Conservation (phyloP, 2,888 invertebrate species). For the Scaptomyza caliginosa region DNA sequence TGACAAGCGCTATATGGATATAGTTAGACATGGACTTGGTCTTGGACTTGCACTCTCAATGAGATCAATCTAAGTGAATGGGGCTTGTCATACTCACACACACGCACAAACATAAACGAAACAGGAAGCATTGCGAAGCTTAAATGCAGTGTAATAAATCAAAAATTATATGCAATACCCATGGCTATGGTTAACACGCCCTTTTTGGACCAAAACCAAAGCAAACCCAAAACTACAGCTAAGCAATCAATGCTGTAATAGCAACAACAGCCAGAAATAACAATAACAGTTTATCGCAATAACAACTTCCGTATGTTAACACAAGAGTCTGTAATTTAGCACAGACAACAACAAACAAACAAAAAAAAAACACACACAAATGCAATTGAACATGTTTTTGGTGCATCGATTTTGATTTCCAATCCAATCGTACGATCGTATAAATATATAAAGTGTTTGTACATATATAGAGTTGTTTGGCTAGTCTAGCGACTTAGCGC, state of each 20-base stretch:
- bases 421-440: neutral
- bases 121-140: slow-evolving; percentile 63
- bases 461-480: slow-evolving; percentile 20
- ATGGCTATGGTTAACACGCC: slow-evolving; percentile 63
- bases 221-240: slow-evolving; percentile 24
- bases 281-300: slow-evolving; percentile 15
- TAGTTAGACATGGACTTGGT: neutral
- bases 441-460: neutral
- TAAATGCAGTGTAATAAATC: slow-evolving; percentile 61
- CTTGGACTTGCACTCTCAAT: slow-evolving; percentile 42
- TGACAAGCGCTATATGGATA: slow-evolving; percentile 53
- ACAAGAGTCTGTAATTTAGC: slow-evolving; percentile 61
- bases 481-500: slow-evolving; percentile 18
- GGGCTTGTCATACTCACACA: slow-evolving; percentile 50
- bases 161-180: slow-evolving; percentile 53
- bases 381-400: slow-evolving; percentile 50
- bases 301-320: slow-evolving; percentile 63
- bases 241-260: slow-evolving; percentile 48
- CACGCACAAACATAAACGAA: slow-evolving; percentile 1
- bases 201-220: slow-evolving; percentile 49
- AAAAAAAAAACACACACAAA: slow-evolving; percentile 19
- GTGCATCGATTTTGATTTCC: slow-evolving; percentile 31
- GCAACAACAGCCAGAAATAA: slow-evolving; percentile 30
- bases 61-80: slow-evolving; percentile 45
- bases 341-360: slow-evolving; percentile 37